Percentiles rank a stretch among this genome's conserved stretches.
Conservation (phyloP, 2,888 invertebrate genomes). For the Tupiocoris notatus region DNA sequence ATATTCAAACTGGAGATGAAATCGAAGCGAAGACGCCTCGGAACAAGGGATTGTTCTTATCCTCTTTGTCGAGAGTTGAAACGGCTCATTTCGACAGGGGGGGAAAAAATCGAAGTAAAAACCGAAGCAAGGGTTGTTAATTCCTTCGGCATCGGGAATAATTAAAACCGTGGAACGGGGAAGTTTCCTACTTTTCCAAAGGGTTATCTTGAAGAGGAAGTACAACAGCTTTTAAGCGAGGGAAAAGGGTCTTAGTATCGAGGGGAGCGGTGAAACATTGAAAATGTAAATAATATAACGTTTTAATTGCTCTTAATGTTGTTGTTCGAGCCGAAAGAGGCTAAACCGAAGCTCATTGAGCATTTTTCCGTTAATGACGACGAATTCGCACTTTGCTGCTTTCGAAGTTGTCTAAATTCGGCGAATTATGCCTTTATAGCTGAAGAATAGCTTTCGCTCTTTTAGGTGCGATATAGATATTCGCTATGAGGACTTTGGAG, state of each 20-base stretch:
- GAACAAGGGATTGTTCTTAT: not conserved
- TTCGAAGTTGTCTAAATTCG: no score
- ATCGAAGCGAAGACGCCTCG: conserved; percentile 1
- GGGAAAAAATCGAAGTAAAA: not conserved
- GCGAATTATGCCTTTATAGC: no score
- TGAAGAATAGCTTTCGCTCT: no score
- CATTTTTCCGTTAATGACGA: no score
- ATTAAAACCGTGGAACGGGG: conserved; percentile 19
- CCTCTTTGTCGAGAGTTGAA: not conserved
- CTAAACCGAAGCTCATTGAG: no score
- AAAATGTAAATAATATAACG: conserved; percentile 40
- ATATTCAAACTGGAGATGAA: not conserved
- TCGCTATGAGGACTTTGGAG: no score
- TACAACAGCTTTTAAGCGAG: conserved; percentile 15
- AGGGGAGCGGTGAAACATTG: conserved; percentile 8
- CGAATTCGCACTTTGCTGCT: no score
- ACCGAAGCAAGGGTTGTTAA: conserved; percentile 12
- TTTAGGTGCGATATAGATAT: no score
- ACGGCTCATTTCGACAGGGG: conserved; percentile 2
- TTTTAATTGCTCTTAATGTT: conserved; percentile 43
- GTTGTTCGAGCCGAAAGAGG: no score
- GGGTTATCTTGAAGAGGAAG: not conserved
- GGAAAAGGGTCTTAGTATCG: conserved; percentile 17
- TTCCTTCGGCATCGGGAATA: conserved; percentile 29
- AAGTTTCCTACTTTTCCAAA: not conserved